A percentile compares a stretch with the other conserved stretches of the same genome.
These are phyloP conservation scores for Drosophila conformis DNA, from an alignment of 2,888 invertebrate genomes.

Conservation along the genomic window DNA sequence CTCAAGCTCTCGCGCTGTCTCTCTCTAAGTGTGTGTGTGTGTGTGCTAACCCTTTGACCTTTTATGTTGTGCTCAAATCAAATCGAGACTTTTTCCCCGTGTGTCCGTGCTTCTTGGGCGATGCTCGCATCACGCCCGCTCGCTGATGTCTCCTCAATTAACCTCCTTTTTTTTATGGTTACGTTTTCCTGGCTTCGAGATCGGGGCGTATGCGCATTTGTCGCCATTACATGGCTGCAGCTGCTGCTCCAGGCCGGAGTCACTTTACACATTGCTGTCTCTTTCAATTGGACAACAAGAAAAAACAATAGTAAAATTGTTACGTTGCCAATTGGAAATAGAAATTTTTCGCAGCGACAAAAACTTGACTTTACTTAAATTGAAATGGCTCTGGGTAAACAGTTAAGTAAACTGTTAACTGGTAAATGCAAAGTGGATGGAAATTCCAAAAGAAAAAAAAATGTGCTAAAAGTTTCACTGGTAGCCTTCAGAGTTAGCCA, in stretches of 20 bases:
- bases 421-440: constrained; percentile 15
- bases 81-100: constrained; percentile 59
- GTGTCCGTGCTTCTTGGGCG: constrained; percentile 73
- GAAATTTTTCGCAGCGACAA: constrained; percentile 33
- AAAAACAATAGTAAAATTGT: constrained; percentile 42
- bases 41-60: constrained; percentile 67
- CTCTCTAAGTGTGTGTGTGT: constrained; percentile 13
- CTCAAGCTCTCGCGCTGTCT: constrained; percentile 13
- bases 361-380: constrained; percentile 30
- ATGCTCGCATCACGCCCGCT: constrained; percentile 78
- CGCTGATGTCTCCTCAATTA: constrained; percentile 79
- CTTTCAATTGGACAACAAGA: constrained; percentile 23
- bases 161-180: constrained; percentile 58
- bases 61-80: constrained; percentile 78
- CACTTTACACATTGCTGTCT: constrained; percentile 29
- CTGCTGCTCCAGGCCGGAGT: constrained; percentile 28
- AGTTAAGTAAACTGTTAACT: constrained; percentile 34
- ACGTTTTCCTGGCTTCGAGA: background rate
- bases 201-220: constrained; percentile 78
- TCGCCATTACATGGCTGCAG: constrained; percentile 64
- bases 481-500: background rate
- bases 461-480: constrained; percentile 12
- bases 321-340: constrained; percentile 32
- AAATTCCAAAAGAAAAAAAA: constrained; percentile 10
- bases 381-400: constrained; percentile 46